Percentiles rank a stretch among this genome's conserved stretches.
Conservation (phyloP, 1,140 invertebrate species). For the Wiebesia pumilae region DNA sequence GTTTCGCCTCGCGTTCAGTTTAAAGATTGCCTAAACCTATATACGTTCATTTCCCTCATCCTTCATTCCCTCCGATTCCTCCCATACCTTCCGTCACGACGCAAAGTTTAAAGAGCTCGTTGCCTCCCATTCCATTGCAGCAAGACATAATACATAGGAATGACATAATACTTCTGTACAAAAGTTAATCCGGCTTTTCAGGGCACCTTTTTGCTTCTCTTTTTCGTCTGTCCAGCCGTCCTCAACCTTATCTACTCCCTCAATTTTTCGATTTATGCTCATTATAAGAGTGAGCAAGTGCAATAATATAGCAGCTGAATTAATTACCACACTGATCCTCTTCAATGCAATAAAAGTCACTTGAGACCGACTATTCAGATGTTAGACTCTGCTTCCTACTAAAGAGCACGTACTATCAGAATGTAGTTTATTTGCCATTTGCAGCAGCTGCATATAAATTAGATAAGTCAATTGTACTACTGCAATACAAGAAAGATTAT, state of each 20-base stretch:
- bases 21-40: background rate
- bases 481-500: background rate
- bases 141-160: constrained; percentile 5
- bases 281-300: background rate
- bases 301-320: constrained; percentile 33
- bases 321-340: constrained; percentile 36
- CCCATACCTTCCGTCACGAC: background rate
- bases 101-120: constrained; percentile 17
- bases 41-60: background rate
- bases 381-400: background rate
- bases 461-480: background rate
- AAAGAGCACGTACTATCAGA: background rate
- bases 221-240: background rate
- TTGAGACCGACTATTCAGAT: constrained; percentile 31
- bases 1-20: background rate
- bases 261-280: background rate
- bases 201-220: background rate
- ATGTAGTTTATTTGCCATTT: constrained; percentile 17
- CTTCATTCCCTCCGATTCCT: background rate
- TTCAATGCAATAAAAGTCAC: constrained; percentile 40
- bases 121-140: background rate
- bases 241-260: background rate
- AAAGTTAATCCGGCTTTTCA: constrained; percentile 45
- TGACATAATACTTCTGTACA: constrained; percentile 18
- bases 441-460: background rate